Evolutionary conservation across 2,888 invertebrate genomes (phyloP).

Genomic region (Dryobota labecula): DNA sequence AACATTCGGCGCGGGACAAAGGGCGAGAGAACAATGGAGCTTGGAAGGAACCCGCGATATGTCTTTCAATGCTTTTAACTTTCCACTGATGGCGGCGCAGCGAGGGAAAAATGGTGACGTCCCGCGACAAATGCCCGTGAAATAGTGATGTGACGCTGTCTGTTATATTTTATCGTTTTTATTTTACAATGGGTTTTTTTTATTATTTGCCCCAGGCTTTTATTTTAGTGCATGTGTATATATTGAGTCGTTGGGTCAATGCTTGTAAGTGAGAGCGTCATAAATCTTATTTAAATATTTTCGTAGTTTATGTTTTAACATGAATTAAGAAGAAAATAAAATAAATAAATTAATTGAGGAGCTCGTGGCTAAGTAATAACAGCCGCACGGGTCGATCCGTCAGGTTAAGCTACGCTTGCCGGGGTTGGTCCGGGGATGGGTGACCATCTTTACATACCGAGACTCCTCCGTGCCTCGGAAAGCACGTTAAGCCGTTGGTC

Average conservation of each 20-base stretch:
- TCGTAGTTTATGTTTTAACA: no score
- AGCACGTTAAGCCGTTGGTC: no score
- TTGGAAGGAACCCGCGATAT: slow-evolving; percentile 88
- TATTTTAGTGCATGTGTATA: neutral
- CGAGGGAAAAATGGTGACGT: slow-evolving; percentile 88
- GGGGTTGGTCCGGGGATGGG: no score
- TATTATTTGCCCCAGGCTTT: neutral
- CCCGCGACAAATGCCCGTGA: slow-evolving; percentile 88
- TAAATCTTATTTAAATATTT: neutral
- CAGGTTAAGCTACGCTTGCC: no score
- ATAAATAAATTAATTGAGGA: no score
- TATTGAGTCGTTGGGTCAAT: neutral
- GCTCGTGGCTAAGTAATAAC: no score
- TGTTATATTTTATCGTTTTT: slow-evolving; percentile 27
- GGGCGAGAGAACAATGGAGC: slow-evolving; percentile 88
- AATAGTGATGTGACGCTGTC: slow-evolving; percentile 75
- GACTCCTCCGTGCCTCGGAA: no score
- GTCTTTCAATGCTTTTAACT: slow-evolving; percentile 91
- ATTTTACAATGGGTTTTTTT: slow-evolving; percentile 10
- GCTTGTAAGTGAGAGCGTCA: neutral
- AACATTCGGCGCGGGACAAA: slow-evolving; percentile 89
- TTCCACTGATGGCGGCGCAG: slow-evolving; percentile 87
- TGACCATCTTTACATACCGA: no score
- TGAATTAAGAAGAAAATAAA: no score
- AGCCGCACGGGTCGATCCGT: no score